A percentile compares a stretch with the other conserved stretches of the same genome.
Conservation (phyloP, 2,888 invertebrate species). For the Tridacna crocea region DNA sequence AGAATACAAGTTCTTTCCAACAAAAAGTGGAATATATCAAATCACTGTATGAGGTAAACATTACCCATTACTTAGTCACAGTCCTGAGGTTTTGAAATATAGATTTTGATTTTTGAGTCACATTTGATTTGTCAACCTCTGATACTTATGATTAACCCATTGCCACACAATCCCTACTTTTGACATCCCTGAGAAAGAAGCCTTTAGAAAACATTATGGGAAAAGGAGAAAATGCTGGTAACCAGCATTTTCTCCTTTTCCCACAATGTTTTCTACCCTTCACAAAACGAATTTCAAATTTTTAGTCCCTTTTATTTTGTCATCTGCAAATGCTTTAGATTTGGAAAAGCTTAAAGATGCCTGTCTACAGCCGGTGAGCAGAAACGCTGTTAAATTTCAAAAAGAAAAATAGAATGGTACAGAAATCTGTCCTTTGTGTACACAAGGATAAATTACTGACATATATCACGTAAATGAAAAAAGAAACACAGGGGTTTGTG, state of each 20-base stretch:
- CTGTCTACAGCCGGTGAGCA: no score
- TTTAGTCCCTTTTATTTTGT: no score
- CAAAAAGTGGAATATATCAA: constrained; percentile 82
- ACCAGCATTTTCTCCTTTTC: not conserved
- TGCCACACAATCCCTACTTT: not conserved
- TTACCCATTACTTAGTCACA: no score
- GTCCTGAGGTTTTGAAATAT: not conserved
- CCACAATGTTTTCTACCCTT: not conserved
- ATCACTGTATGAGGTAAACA: constrained; percentile 81
- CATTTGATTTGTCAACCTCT: not conserved
- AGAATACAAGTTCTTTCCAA: constrained; percentile 78
- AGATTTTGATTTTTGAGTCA: not conserved
- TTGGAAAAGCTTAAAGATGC: no score
- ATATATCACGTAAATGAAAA: no score
- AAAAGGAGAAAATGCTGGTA: not conserved
- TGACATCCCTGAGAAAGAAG: not conserved
- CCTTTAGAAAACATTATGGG: not conserved
- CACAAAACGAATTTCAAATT: no score
- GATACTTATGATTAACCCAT: not conserved
- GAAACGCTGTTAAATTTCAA: no score
- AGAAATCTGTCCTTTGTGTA: no score
- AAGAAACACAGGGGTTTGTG: no score
- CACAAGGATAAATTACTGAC: no score
- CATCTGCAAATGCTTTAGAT: no score
- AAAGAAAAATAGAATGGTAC: no score